Base-by-base conservation (phyloP, 30 jellyfish, hydroid and myxozoan genomes). In the Aurelia sp. region DNA sequence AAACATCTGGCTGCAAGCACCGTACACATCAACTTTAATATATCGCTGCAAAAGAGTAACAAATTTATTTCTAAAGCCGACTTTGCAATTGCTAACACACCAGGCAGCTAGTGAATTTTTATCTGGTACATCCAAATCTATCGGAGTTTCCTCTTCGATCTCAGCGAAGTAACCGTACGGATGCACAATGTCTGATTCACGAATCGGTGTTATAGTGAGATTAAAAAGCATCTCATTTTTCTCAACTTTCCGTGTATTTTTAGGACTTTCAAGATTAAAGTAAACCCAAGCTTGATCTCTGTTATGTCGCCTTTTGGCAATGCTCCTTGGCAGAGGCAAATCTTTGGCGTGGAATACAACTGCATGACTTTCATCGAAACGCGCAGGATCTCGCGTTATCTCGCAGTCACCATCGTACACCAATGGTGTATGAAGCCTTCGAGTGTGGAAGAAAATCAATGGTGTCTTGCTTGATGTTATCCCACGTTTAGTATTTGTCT, bases 281-380 rank as follows among this genome's bases (percentile, higher is more conserved):
- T 89, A 89, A n/a, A 81, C 92, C 97, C 97, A 80, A 9, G 81
- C 79, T 59, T 89, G 97, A 30, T 44, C 61, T n/a, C 21, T 41
- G 22, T 61, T 9, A 8, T 20, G 73, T 66, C 80, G 44, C 81
- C 47, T 79, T 21, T 63, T 19, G 5, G 59, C 73, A 6, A 79
- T 13, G 11, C 59, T 22, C 22, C 35, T 53, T 2, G 87, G 57
- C 21, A 90, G 55, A 24, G 97, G 97, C 67, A 82, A 60, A 70
- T 91, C 97, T 67, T 79, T 83, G 4, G 88, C 97, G 63, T 91
- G 95, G 74, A 91, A 91, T 18, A 91, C 82, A 31, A 91, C 89
- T 18, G 88, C 97, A 63, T 78, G 53, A 71, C 89, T 79, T 58
- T 79, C 80, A 10, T 44, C 58, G 24, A 79, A 79, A 51, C 58